These are phyloP conservation scores for Scomber japonicus DNA, from an alignment of 2,113 vertebrate genomes.

Conservation along the genomic window DNA sequence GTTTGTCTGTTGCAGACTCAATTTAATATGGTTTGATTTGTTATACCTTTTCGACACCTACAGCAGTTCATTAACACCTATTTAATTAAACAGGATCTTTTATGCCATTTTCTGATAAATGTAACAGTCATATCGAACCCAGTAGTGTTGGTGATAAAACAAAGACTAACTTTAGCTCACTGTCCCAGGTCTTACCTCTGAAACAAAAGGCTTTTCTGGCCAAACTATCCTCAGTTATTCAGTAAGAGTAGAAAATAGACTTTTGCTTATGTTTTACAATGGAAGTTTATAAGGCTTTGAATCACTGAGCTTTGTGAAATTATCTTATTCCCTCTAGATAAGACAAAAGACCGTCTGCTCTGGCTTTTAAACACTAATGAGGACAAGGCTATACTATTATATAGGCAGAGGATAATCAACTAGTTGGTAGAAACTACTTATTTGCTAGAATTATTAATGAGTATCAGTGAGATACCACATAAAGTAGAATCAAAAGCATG, in stretches of 20 bases:
- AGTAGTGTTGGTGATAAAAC: background rate
- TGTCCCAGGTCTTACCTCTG: conserved; percentile 48
- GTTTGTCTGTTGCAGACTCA: conserved; percentile 32
- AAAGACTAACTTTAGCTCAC: conserved; percentile 69
- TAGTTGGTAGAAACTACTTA: background rate
- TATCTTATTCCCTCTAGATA: too few relatives aligned
- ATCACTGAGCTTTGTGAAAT: too few relatives aligned
- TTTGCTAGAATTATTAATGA: background rate
- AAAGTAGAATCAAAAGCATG: background rate
- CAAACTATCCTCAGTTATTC: conserved; percentile 63
- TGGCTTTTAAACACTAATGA: background rate
- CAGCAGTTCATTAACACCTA: background rate
- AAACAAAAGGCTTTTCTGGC: conserved; percentile 72
- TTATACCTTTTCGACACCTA: background rate
- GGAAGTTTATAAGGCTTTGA: too few relatives aligned
- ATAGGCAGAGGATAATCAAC: too few relatives aligned
- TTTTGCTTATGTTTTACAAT: too few relatives aligned
- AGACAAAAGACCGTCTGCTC: too few relatives aligned
- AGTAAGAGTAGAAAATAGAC: background rate
- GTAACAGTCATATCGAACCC: too few relatives aligned
- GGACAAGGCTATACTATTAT: background rate
- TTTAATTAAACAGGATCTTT: background rate
- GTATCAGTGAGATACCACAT: background rate
- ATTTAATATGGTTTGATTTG: background rate
- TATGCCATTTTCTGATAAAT: too few relatives aligned